These are phyloP conservation scores for Leptodactylus fallax DNA, from an alignment of 2,797 vertebrate genomes.

Conservation along the genomic window DNA sequence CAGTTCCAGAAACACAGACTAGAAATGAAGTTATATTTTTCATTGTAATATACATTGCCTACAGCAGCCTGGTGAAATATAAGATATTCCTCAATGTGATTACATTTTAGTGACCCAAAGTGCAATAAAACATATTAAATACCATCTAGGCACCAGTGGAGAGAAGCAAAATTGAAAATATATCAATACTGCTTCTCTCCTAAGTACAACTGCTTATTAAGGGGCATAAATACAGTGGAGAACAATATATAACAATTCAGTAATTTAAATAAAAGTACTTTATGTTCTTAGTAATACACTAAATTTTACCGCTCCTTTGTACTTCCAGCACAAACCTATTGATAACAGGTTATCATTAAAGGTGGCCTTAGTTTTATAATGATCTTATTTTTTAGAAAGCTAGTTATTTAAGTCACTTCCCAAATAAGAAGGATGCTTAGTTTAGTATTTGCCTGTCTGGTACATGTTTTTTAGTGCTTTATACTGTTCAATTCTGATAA, in stretches of 20 bases:
- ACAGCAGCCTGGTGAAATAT: neutral
- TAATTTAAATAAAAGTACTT: slow-evolving; percentile 25
- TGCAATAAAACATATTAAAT: slow-evolving; percentile 47
- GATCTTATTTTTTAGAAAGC: neutral
- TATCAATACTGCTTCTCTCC: slow-evolving; percentile 42
- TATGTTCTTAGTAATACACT: slow-evolving; percentile 32
- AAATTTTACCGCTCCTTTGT: neutral
- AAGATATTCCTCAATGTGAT: slow-evolving; percentile 29
- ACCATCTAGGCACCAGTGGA: slow-evolving; percentile 28
- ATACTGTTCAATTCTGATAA: neutral
- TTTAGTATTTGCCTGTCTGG: neutral
- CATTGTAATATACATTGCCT: slow-evolving; percentile 33
- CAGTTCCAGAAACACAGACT: slow-evolving; percentile 16
- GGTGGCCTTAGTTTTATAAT: neutral
- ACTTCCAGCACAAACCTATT: neutral
- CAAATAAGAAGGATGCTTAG: too few species aligned
- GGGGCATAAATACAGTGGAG: slow-evolving; percentile 37
- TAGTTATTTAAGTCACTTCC: neutral
- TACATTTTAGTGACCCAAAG: slow-evolving; percentile 42
- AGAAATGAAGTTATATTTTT: slow-evolving; percentile 45
- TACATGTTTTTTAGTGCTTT: neutral
- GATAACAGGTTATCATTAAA: neutral
- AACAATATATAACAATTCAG: slow-evolving; percentile 22
- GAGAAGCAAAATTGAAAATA: slow-evolving; percentile 46
- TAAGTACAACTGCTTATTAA: slow-evolving; percentile 42